Base-by-base conservation (phyloP, 2,888 invertebrate species). In the Megamerina dolium region DNA sequence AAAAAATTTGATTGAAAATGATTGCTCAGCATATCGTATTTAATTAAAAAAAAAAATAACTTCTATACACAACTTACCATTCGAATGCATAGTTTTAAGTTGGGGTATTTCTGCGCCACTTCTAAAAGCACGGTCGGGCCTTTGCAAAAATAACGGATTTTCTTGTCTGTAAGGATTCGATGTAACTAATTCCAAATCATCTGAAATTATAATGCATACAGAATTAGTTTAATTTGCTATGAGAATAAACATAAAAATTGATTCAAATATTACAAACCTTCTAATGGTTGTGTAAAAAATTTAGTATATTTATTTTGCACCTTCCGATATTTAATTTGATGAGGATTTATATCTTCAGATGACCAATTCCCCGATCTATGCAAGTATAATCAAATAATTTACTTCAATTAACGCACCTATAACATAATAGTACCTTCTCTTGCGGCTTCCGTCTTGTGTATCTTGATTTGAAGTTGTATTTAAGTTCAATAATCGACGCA, bases 251-350 rank as follows among this genome's bases (percentile, higher is more conserved):
- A 19, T 17, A 18, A 16, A 35, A 12, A 5, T 12, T 12, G n/a
- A 29, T 12, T 14, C 18, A 12, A 35, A 30, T 19, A 19, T 33
- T 12, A 27, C 53, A 51, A 58, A 52, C 58, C 64, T 54, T 65
- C 66, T 37, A 58, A 49, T 17, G 56, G 48, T 36, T 56, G 56
- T 29, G 54, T 50, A 33, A 61, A 62, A 45, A 61, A 49, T 52
- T 61, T 58, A 9, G 61, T 61, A 49, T 62, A 63, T 30, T 54
- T 57, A 46, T 58, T 60, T 8, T 59, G 60, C 20, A 65, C 60
- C 33, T 58, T 61, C 13, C 63, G 57, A 45, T 64, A 59, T 50
- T 68, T 68, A 19, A 59, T 55, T 43, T 56, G 52, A 17, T 53
- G 52, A 8, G 56, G 54, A 32, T 52, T 52, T n/a, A 53, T 52